phyloP scores from a whole-genome alignment of 2,888 invertebrate species.

The Erebia epiphron region DNA sequence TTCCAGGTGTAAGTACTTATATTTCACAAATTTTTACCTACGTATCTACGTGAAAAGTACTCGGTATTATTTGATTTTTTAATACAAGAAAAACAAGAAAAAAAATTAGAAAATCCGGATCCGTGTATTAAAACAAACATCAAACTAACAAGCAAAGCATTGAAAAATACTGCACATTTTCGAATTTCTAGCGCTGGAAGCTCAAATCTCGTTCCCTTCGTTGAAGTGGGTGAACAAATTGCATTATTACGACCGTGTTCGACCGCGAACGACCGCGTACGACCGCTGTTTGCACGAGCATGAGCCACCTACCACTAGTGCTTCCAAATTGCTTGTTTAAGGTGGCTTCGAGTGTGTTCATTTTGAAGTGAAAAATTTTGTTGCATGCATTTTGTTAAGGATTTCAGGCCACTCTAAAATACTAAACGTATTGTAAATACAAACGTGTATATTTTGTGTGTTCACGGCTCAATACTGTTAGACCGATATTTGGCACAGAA shows the following conservation, averaged over 20 bases:
- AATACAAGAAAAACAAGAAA: neutral
- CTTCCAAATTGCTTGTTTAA: neutral
- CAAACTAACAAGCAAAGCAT: conserved; percentile 7
- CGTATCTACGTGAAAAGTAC: too few species aligned
- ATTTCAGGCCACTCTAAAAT: too few species aligned
- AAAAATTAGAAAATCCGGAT: neutral
- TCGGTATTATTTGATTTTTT: too few species aligned
- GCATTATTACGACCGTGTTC: conserved; percentile 13
- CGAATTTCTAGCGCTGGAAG: neutral
- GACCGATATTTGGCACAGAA: too few species aligned
- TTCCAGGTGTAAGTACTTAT: too few species aligned
- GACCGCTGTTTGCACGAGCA: conserved; percentile 7
- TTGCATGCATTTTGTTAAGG: too few species aligned
- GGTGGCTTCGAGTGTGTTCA: neutral
- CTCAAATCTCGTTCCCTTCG: conserved; percentile 4
- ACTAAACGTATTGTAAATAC: too few species aligned
- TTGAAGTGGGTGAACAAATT: conserved; percentile 14
- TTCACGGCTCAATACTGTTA: too few species aligned
- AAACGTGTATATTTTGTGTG: too few species aligned
- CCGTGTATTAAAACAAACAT: conserved; percentile 2
- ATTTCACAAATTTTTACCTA: too few species aligned
- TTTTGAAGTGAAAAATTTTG: too few species aligned
- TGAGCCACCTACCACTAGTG: conserved; percentile 1
- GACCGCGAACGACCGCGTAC: neutral
- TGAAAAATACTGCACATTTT: conserved; percentile 10